phyloP scores from a whole-genome alignment of 2,113 vertebrate genomes.

The Eupsittula cactorum region DNA sequence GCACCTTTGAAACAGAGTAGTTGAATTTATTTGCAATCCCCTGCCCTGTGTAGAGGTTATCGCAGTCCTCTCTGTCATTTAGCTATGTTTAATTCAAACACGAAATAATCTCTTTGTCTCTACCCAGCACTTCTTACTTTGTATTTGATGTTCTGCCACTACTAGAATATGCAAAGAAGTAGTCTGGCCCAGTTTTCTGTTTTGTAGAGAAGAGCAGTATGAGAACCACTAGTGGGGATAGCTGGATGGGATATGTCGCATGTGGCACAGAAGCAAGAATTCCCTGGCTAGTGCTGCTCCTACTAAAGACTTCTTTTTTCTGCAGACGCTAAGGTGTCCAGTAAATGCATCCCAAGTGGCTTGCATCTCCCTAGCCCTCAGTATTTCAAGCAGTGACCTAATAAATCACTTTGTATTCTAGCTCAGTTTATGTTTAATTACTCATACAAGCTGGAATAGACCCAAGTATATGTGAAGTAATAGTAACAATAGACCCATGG shows the following conservation, averaged over 20 bases:
- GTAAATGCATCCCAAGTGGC: neutral
- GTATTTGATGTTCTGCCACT: neutral
- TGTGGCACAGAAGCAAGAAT: neutral
- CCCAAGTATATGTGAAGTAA: neutral
- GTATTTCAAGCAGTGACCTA: neutral
- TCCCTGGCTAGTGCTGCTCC: neutral
- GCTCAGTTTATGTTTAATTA: neutral
- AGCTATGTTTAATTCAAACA: neutral
- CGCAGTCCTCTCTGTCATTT: neutral
- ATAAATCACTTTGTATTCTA: neutral
- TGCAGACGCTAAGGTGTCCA: neutral
- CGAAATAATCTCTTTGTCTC: neutral
- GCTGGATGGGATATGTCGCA: accelerated
- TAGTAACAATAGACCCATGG: neutral
- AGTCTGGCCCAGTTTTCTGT: neutral
- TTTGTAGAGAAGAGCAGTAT: neutral
- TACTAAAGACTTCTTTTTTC: neutral
- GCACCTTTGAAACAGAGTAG: neutral
- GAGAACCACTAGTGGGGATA: neutral
- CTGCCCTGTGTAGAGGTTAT: neutral
- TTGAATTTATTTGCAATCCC: neutral
- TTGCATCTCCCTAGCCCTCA: neutral
- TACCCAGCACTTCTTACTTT: neutral
- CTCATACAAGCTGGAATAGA: neutral
- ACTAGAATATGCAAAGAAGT: neutral